phyloP scores from a whole-genome alignment of 35 echinoderm and acorn worm species.

The Ophioderma brevispina region DNA sequence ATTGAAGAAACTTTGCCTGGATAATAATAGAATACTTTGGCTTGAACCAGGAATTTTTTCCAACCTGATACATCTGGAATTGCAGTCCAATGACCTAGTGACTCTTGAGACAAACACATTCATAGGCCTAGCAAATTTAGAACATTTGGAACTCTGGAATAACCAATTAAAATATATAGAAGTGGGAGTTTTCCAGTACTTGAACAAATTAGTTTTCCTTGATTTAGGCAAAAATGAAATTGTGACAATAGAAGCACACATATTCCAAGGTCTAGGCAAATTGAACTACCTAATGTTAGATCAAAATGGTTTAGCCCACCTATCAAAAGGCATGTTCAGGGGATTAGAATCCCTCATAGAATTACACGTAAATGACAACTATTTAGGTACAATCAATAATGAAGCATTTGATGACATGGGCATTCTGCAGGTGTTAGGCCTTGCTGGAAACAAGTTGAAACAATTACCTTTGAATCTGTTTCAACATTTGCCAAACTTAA shows the following conservation, averaged over 20 bases:
- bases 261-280: neutral
- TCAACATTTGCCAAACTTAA: neutral
- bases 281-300: neutral
- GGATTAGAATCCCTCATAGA: neutral
- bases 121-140: neutral
- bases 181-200: neutral
- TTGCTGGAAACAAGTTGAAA: neutral
- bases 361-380: neutral
- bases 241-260: neutral
- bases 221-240: neutral
- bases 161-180: neutral
- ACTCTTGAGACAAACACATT: neutral
- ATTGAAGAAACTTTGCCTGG: neutral
- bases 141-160: neutral
- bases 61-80: too few species aligned
- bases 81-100: neutral
- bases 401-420: neutral
- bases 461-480: neutral
- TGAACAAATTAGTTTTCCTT: neutral
- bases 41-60: too few species aligned
- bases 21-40: too few species aligned
- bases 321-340: neutral
- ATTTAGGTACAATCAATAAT: neutral
- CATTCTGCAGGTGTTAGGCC: neutral
- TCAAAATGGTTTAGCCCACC: neutral